Percentiles rank a stretch among this genome's conserved stretches.
phyloP scores from a whole-genome alignment of 1,140 invertebrate species.

The Nephila pilipes region DNA sequence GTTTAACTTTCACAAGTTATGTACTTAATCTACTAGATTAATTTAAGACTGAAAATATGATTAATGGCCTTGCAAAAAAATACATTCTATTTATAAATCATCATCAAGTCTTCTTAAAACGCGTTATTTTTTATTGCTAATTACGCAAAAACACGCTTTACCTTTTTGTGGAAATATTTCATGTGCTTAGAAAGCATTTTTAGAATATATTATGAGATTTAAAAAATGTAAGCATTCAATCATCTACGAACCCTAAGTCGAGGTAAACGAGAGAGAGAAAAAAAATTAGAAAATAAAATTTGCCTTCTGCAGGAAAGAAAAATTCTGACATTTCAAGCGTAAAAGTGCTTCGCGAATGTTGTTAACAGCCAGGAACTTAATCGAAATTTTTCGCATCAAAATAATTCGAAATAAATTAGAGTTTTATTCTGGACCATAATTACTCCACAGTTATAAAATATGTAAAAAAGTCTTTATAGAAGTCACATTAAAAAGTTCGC shows the following conservation, averaged over 20 bases:
- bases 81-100: background rate
- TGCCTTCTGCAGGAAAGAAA: too few relatives aligned
- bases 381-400: background rate
- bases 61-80: background rate
- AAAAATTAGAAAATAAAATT: background rate
- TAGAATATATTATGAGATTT: background rate
- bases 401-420: background rate
- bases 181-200: background rate
- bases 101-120: background rate
- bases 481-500: too few relatives aligned
- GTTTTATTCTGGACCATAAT: background rate
- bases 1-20: background rate
- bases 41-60: background rate
- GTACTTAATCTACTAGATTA: background rate
- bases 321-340: too few relatives aligned
- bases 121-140: background rate
- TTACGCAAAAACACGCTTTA: background rate
- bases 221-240: background rate
- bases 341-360: too few relatives aligned
- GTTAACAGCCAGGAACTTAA: too few relatives aligned
- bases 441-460: too few relatives aligned
- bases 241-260: background rate
- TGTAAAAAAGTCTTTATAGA: too few relatives aligned
- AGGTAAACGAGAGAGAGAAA: background rate
- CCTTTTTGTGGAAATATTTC: background rate